Conservation (phyloP, 2,113 vertebrate species). For the Scomber scombrus region DNA sequence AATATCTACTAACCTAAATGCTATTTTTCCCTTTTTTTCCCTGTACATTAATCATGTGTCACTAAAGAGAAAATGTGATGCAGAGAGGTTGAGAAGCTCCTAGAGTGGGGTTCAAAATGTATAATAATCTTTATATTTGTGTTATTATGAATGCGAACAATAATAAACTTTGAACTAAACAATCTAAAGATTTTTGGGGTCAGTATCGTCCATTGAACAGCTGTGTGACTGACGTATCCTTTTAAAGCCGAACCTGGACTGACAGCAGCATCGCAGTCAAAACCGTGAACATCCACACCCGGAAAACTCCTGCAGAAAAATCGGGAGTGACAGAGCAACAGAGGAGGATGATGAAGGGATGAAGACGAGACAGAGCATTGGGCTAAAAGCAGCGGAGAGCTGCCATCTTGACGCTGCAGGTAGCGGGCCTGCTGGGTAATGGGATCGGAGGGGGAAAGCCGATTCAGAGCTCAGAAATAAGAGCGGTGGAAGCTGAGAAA, state of each 20-base stretch:
- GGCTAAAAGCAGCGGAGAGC: conserved; percentile 27
- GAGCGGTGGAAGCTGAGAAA: conserved; percentile 58
- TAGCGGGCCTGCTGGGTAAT: conserved; percentile 61
- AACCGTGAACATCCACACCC: neutral
- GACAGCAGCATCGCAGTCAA: neutral
- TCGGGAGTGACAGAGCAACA: neutral
- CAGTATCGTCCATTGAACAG: too few species aligned
- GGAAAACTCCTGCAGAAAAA: neutral
- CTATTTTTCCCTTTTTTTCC: too few species aligned
- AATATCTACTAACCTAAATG: too few species aligned
- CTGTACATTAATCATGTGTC: too few species aligned
- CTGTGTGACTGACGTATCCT: neutral
- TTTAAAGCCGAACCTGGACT: neutral
- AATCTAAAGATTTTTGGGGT: neutral
- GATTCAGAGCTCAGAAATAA: conserved; percentile 74
- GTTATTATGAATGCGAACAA: neutral
- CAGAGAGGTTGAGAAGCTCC: neutral
- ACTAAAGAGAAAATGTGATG: neutral
- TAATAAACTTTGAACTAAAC: neutral
- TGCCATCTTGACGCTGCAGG: conserved; percentile 42
- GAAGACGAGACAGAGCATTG: neutral
- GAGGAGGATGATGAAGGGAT: conserved; percentile 6
- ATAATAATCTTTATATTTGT: neutral
- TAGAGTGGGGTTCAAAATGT: too few species aligned
- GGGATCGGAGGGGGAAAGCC: conserved; percentile 73